phyloP scores from a whole-genome alignment of 2,797 vertebrate species.

The Chiloscyllium punctatum region DNA sequence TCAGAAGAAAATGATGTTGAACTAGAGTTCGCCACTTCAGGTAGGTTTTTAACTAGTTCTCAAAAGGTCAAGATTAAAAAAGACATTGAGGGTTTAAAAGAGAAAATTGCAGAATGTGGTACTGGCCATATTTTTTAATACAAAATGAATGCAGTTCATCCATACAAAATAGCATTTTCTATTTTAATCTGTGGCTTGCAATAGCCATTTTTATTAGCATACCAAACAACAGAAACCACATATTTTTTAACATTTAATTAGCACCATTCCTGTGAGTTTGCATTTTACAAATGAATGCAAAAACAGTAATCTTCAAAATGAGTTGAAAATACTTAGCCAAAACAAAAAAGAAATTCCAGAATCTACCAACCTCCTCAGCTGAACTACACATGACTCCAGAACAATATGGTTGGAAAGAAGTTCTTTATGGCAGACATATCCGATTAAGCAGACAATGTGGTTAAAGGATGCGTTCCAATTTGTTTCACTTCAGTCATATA shows the following conservation, averaged over 20 bases:
- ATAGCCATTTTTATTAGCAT: background rate
- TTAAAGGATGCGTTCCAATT: constrained; percentile 11
- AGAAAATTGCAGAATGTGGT: background rate
- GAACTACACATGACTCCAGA: background rate
- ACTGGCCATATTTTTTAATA: background rate
- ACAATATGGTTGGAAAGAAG: background rate
- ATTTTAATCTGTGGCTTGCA: background rate
- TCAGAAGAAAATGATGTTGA: background rate
- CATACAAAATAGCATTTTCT: background rate
- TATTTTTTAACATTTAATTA: background rate
- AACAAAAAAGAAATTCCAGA: background rate
- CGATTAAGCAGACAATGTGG: background rate
- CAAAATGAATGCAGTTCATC: background rate
- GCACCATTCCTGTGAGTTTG: background rate
- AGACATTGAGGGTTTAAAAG: background rate
- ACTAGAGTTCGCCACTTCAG: background rate
- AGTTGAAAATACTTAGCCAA: background rate
- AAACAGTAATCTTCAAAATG: background rate
- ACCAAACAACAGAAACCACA: background rate
- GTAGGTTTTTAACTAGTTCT: background rate
- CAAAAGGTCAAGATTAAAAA: background rate
- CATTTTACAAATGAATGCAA: background rate
- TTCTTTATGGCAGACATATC: background rate
- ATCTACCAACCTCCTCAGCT: background rate
- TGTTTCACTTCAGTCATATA: background rate